phyloP scores from a whole-genome alignment of 2,113 vertebrate genomes.

The Nycticryphes semicollaris region DNA sequence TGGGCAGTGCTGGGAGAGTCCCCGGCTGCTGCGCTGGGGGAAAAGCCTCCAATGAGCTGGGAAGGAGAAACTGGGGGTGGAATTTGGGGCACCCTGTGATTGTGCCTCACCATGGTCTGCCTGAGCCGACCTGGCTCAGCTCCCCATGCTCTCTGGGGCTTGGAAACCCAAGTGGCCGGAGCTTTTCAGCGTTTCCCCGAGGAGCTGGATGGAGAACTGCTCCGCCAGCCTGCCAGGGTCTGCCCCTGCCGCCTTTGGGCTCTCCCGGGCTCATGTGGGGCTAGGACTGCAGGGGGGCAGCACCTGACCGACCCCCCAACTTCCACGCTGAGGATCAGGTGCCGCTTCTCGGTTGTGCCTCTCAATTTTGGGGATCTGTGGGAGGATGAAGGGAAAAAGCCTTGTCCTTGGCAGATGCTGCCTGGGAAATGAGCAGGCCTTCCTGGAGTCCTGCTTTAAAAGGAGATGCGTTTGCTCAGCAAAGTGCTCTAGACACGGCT shows the following conservation, averaged over 20 bases:
- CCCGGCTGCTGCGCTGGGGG: neutral
- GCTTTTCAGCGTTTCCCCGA: neutral
- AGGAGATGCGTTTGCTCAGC: neutral
- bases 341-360: neutral
- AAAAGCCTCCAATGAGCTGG: neutral
- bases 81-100: neutral
- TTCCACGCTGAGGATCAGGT: neutral
- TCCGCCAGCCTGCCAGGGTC: neutral
- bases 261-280: neutral
- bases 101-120: neutral
- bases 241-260: accelerated
- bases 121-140: neutral
- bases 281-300: neutral
- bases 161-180: neutral
- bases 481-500: neutral
- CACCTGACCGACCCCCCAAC: neutral
- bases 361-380: neutral
- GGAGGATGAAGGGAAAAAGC: neutral
- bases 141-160: accelerated
- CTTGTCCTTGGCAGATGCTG: neutral
- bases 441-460: no score
- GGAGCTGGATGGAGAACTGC: neutral
- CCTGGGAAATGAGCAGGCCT: neutral
- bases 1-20: neutral
- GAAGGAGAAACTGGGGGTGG: no score